Conservation (phyloP, 2,113 vertebrate genomes). For the Cairina moschata region DNA sequence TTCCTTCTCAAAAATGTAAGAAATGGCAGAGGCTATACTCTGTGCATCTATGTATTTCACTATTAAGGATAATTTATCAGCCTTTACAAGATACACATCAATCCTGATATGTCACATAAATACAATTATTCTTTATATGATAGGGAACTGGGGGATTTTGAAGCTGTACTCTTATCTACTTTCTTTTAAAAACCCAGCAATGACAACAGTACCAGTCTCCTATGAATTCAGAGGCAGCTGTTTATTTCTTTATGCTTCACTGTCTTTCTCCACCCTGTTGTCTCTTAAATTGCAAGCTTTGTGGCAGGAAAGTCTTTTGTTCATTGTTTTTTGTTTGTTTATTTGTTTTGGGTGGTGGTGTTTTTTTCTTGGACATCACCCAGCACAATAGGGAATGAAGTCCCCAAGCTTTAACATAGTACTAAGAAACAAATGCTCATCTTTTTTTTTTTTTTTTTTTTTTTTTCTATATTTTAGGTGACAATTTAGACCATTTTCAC, state of each 20-base stretch:
- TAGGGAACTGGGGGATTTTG: not conserved
- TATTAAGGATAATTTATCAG: not conserved
- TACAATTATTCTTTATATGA: not conserved
- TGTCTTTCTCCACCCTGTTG: slow-evolving; percentile 38
- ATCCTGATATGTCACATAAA: not conserved
- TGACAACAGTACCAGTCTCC: slow-evolving; percentile 57
- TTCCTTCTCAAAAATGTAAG: not conserved
- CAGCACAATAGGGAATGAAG: not conserved
- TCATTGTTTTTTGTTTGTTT: slow-evolving; percentile 10
- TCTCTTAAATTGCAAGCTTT: slow-evolving; percentile 45
- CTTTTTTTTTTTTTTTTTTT: not conserved
- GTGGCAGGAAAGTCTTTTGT: slow-evolving; percentile 40
- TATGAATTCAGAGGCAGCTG: slow-evolving; percentile 46
- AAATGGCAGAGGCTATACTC: not conserved
- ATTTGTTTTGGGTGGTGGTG: not conserved
- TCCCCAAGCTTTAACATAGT: not conserved
- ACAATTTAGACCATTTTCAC: slow-evolving; percentile 80
- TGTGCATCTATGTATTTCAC: not conserved
- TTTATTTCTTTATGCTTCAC: slow-evolving; percentile 44
- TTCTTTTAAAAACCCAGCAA: slow-evolving; percentile 14
- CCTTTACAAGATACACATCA: not conserved
- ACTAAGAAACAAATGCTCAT: not conserved
- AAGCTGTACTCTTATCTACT: not conserved
- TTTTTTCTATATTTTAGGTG: slow-evolving; percentile 49
- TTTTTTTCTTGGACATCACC: not conserved